Evolutionary conservation across 2,888 invertebrate species (phyloP).

Genomic region (Metacarcinus magister): DNA sequence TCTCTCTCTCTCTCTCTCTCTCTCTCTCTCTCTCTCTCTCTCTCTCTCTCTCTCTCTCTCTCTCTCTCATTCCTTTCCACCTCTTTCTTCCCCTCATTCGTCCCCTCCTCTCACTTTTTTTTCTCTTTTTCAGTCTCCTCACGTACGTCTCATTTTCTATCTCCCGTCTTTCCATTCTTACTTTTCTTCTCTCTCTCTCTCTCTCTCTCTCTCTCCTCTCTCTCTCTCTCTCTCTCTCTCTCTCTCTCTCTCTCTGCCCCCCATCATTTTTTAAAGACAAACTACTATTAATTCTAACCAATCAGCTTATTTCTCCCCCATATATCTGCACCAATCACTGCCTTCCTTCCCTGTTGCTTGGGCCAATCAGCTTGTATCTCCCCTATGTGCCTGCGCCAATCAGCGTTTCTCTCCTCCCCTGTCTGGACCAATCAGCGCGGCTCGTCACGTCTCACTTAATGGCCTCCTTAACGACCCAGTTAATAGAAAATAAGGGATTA

Average conservation of each 20-base stretch:
- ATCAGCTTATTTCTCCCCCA: neutral
- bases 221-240: neutral
- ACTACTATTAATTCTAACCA: neutral
- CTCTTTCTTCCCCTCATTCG: neutral
- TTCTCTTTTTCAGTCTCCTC: neutral
- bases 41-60: neutral
- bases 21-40: neutral
- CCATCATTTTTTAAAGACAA: neutral
- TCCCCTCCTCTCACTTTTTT: neutral
- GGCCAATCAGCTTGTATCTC: neutral
- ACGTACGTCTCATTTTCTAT: too few species aligned
- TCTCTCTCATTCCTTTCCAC: neutral
- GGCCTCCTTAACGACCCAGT: constrained; percentile 60
- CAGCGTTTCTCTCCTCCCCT: neutral
- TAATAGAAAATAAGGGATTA: constrained; percentile 70
- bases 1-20: constrained; percentile 7
- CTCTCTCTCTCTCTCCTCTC: neutral
- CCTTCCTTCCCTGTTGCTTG: neutral
- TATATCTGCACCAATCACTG: neutral
- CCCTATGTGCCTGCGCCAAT: neutral
- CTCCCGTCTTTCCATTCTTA: too few species aligned
- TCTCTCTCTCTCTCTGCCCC: neutral
- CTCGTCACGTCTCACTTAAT: constrained; percentile 13
- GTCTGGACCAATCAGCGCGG: neutral
- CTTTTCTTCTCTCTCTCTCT: too few species aligned